Evolutionary conservation across 2,113 vertebrate genomes (phyloP).

Genomic region (Thomomys bottae): DNA sequence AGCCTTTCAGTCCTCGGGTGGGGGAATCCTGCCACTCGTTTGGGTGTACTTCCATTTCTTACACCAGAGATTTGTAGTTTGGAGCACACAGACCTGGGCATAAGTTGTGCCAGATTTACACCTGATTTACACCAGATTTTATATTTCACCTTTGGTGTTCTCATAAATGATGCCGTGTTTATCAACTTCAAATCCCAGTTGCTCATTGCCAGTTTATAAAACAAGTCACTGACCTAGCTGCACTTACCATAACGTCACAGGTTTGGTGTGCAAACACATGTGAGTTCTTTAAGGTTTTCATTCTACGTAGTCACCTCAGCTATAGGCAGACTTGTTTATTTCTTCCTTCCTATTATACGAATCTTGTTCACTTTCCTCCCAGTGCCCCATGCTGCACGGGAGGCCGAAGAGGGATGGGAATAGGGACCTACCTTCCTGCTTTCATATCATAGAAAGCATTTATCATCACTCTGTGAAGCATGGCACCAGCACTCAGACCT

Average conservation of each 20-base stretch:
- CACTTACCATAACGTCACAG: neutral
- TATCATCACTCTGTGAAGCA: neutral
- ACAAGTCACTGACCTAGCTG: neutral
- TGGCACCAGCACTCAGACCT: neutral
- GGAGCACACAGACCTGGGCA: neutral
- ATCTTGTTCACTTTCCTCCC: neutral
- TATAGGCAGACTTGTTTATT: neutral
- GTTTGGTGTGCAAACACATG: neutral
- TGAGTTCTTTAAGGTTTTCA: neutral
- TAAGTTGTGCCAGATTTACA: neutral
- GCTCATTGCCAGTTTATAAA: neutral
- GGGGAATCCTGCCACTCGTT: neutral
- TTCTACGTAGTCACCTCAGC: neutral
- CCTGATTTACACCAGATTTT: neutral
- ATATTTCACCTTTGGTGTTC: neutral
- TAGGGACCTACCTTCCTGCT: neutral
- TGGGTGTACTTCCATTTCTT: neutral
- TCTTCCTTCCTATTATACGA: neutral
- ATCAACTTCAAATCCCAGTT: neutral
- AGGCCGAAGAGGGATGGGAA: neutral
- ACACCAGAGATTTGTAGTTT: neutral
- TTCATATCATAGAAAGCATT: no score
- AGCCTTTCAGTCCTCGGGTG: neutral
- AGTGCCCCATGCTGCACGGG: no score
- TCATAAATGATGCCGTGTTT: neutral